phyloP scores from a whole-genome alignment of 2,797 vertebrate species.

The Silurus aristotelis region DNA sequence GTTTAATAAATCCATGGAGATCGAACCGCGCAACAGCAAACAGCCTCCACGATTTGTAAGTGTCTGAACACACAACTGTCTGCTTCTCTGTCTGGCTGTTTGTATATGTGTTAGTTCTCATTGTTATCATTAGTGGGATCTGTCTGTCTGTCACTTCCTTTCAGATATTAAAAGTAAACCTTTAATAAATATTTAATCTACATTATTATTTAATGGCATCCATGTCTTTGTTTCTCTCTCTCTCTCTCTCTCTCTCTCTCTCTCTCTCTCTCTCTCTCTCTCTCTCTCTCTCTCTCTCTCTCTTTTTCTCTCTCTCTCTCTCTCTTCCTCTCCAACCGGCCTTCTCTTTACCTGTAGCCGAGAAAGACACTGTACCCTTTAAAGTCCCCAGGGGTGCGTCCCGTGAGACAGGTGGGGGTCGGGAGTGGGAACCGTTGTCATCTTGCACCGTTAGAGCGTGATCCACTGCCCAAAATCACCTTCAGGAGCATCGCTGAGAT shows the following conservation, averaged over 20 bases:
- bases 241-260: neutral
- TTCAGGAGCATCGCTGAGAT: slow-evolving; percentile 92
- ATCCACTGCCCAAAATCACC: slow-evolving; percentile 93
- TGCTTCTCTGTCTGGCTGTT: neutral
- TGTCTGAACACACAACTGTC: slow-evolving; percentile 40
- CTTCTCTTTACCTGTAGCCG: slow-evolving; percentile 69
- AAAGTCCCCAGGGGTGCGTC: slow-evolving; percentile 94
- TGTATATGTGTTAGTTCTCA: neutral
- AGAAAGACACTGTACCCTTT: slow-evolving; percentile 88
- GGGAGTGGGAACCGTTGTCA: slow-evolving; percentile 88
- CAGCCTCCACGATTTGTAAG: slow-evolving; percentile 94
- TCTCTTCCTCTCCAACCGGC: too few relatives aligned
- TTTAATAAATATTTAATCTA: neutral
- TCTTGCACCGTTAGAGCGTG: slow-evolving; percentile 89
- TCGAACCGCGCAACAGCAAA: slow-evolving; percentile 93
- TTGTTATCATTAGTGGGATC: neutral
- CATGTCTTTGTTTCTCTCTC: too few relatives aligned
- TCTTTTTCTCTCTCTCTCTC: neutral
- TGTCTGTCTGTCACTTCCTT: neutral
- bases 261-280: too few relatives aligned
- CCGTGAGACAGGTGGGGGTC: slow-evolving; percentile 85
- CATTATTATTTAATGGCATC: neutral
- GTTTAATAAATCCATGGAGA: slow-evolving; percentile 94
- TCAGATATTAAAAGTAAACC: neutral
- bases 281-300: too few relatives aligned